Evolutionary conservation across 2,797 vertebrate species (phyloP).

Genomic region (Psittacula echo): DNA sequence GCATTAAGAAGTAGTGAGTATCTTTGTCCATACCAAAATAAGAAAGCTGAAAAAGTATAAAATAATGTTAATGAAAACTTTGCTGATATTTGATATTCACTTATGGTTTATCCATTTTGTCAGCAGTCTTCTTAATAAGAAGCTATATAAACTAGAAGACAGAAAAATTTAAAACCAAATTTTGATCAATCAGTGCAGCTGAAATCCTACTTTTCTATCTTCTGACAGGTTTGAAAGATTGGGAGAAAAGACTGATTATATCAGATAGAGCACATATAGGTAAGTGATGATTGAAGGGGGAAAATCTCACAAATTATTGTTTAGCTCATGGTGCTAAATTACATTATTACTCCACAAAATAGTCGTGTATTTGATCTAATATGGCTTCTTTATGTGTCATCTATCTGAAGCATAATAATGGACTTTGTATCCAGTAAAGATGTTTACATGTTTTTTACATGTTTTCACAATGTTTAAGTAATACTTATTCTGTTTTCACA

Average conservation of each 20-base stretch:
- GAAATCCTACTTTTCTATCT: not conserved
- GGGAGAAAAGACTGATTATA: conserved; percentile 96
- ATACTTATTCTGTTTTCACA: not conserved
- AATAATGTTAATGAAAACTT: not conserved
- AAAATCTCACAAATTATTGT: not conserved
- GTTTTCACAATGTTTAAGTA: not conserved
- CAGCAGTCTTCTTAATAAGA: not conserved
- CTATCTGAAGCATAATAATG: not conserved
- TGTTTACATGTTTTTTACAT: not conserved
- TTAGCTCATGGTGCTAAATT: not conserved
- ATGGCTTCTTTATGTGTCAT: not conserved
- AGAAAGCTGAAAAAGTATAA: not conserved
- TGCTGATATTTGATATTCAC: not conserved
- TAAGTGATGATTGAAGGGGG: conserved; percentile 61
- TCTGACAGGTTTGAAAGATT: conserved; percentile 91
- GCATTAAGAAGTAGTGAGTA: not conserved
- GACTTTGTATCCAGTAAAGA: not conserved
- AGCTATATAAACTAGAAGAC: not conserved
- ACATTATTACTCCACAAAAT: not conserved
- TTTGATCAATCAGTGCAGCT: not conserved
- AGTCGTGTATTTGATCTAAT: not conserved
- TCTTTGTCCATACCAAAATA: not conserved
- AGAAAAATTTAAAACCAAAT: not conserved
- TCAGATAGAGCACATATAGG: conserved; percentile 97
- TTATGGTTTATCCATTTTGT: not conserved